A percentile compares a stretch with the other conserved stretches of the same genome.
Evolutionary conservation across 2,888 invertebrate species (phyloP).

Genomic region (Leptinotarsa rubiginosa): DNA sequence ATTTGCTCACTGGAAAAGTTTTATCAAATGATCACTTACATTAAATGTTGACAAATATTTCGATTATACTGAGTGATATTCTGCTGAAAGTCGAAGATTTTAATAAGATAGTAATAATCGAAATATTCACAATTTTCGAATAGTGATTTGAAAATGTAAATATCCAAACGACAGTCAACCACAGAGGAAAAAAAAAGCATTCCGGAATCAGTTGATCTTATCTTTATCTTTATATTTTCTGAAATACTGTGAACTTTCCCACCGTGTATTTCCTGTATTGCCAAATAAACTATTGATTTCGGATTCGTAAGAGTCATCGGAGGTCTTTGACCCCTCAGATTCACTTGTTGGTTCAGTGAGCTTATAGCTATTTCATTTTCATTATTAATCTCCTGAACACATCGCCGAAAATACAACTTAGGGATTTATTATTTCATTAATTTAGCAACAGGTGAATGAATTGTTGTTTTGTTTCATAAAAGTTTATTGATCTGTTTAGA

Average conservation of each 20-base stretch:
- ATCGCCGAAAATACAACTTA: slow-evolving; percentile 8
- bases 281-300: slow-evolving; percentile 46
- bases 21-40: too few species aligned
- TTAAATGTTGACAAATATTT: too few species aligned
- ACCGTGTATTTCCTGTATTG: slow-evolving; percentile 32
- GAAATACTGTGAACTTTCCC: slow-evolving; percentile 3
- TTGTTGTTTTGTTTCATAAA: not conserved
- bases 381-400: slow-evolving; percentile 25
- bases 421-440: slow-evolving; percentile 1
- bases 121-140: too few species aligned
- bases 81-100: too few species aligned
- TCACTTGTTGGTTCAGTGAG: slow-evolving; percentile 45
- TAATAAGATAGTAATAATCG: too few species aligned
- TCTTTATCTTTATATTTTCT: not conserved
- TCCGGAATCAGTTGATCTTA: not conserved
- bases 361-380: slow-evolving; percentile 28
- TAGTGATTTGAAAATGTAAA: too few species aligned
- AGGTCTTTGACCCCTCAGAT: slow-evolving; percentile 49
- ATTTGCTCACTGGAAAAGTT: too few species aligned
- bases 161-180: too few species aligned
- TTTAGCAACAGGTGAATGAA: not conserved
- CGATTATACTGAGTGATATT: too few species aligned
- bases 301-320: slow-evolving; percentile 46
- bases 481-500: slow-evolving; percentile 1
- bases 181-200: not conserved